Base-by-base conservation (phyloP, 2,888 invertebrate genomes). In the Drosophila heteroneura region DNA sequence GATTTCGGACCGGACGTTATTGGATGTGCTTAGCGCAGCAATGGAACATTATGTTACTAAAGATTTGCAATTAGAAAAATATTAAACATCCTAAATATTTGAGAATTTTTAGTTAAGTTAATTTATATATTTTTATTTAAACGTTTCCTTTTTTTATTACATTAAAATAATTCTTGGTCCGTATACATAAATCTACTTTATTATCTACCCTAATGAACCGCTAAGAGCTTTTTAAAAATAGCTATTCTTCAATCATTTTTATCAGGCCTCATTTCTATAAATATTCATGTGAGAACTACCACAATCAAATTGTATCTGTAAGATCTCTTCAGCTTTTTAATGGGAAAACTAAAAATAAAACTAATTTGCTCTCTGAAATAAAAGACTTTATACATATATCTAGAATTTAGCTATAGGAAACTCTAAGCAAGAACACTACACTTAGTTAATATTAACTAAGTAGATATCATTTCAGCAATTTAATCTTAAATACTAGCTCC, bases 1-100 rank as follows among this genome's bases (percentile, higher is more conserved):
- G 82, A 47, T 65, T 35, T 59, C 76, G 66, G 65, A 77, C 62
- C 68, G 75, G 81, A 81, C 70, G 67, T 68, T 68, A n/a, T 14
- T n/a, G 49, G 53, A 41, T 70, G 70, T 54, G 32, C 6, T 54
- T 19, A 6, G n/a, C 26, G 44, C 9, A 56, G 10, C 22, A n/a
- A n/a, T 10, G 16, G 4, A 2, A 19, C 1, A 9, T 37, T 52
- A 64, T 52, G n/a, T 26, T 22, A 37, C 10, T n/a, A 16, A n/a
- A 22, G 33, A 53, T 22, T 16, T 33, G 1, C 22, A n/a, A 7
- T 16, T 32, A 16, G 0, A n/a, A 14, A 22, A 1, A 9, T 33
- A 3, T 10, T 2, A 47, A 26, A 6, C 5, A 44, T 0, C 0
- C 1, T 2, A 26, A 47, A 16, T 49, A 49, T 49, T 28, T 28